Conservation (phyloP, 2,888 invertebrate genomes). For the Slavum lentiscoides region DNA sequence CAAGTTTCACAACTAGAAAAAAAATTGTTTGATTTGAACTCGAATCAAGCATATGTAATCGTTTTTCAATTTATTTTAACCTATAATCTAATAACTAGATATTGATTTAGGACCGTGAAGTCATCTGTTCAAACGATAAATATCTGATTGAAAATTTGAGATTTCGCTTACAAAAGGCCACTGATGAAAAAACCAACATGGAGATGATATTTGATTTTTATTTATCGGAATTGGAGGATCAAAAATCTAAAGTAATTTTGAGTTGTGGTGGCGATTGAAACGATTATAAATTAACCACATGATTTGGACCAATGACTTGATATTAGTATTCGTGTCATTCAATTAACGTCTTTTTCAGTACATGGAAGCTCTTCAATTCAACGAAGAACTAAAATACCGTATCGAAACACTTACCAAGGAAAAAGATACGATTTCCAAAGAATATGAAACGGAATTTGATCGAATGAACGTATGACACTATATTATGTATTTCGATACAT, state of each 20-base stretch:
- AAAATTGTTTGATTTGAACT: slow-evolving; percentile 28
- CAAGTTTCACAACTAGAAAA: slow-evolving; percentile 30
- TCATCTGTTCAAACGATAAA: slow-evolving; percentile 16
- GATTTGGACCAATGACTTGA: too few relatives aligned
- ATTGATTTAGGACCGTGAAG: slow-evolving; percentile 5
- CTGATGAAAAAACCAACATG: background rate
- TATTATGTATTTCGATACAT: background rate
- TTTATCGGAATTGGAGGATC: slow-evolving; percentile 34
- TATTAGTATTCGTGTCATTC: background rate
- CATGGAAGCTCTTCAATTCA: slow-evolving; percentile 30
- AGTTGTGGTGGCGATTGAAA: background rate
- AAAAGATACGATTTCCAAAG: slow-evolving; percentile 14
- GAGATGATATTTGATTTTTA: slow-evolving; percentile 20
- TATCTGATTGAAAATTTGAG: slow-evolving; percentile 38
- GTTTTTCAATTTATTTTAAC: background rate
- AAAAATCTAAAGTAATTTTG: slow-evolving; percentile 33
- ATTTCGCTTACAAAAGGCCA: slow-evolving; percentile 3
- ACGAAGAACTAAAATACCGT: slow-evolving; percentile 24
- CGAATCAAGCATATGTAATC: background rate
- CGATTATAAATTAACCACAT: too few relatives aligned
- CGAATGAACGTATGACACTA: slow-evolving; percentile 37
- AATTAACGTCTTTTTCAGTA: background rate
- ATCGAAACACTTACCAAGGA: slow-evolving; percentile 18
- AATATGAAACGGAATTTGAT: slow-evolving; percentile 28
- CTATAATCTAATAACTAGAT: background rate